Evolutionary conservation across 1,140 invertebrate species (phyloP).

Genomic region (Apis florea): DNA sequence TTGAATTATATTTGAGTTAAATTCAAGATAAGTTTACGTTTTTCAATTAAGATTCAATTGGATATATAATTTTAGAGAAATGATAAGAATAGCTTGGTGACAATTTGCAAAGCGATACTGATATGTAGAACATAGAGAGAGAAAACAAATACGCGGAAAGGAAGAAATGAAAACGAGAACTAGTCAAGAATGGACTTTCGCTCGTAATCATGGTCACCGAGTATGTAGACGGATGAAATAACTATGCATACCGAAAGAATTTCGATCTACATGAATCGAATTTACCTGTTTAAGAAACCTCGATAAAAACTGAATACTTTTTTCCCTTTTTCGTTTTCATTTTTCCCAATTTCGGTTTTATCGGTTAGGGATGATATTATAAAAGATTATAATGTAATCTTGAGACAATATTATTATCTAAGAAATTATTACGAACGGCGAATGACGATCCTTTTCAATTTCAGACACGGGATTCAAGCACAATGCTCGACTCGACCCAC

Average conservation of each 20-base stretch:
- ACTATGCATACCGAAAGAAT: not conserved
- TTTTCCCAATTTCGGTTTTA: not conserved
- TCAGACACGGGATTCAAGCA: not conserved
- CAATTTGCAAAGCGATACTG: no score
- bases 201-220: not conserved
- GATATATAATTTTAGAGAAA: no score
- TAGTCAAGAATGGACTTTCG: slow-evolving; percentile 17
- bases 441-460: slow-evolving; percentile 26
- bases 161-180: not conserved
- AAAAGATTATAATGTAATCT: not conserved
- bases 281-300: not conserved
- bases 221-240: slow-evolving; percentile 3
- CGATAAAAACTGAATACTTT: not conserved
- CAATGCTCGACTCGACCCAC: slow-evolving; percentile 10
- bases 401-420: not conserved
- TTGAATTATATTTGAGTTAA: no score
- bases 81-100: no score
- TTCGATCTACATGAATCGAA: not conserved
- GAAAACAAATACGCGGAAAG: not conserved
- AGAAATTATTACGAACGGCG: not conserved
- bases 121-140: not conserved
- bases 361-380: fast-evolving
- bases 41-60: no score
- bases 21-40: no score
- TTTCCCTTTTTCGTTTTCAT: not conserved